phyloP scores from a whole-genome alignment of 2,113 vertebrate genomes.

The Pedetes capensis region DNA sequence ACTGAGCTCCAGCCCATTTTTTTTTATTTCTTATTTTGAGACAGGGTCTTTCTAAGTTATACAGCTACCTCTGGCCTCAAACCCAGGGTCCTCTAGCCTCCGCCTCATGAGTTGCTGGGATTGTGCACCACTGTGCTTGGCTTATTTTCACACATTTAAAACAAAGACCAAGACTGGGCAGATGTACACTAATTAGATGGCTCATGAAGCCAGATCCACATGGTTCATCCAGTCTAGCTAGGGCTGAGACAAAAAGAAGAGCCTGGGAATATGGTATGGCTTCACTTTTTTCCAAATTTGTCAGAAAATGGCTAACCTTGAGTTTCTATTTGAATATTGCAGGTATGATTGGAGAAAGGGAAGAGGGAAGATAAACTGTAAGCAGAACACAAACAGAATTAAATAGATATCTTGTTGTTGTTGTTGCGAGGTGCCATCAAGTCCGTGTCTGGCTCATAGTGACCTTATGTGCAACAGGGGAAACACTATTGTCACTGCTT shows the following conservation, averaged over 20 bases:
- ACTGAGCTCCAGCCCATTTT: too few species aligned
- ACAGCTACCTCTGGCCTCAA: too few species aligned
- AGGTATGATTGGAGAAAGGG: not conserved
- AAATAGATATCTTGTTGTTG: not conserved
- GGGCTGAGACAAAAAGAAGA: not conserved
- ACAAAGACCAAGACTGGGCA: not conserved
- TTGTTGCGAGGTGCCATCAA: too few species aligned
- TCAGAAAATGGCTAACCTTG: slow-evolving; percentile 12
- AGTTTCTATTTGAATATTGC: not conserved
- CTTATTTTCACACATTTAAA: not conserved
- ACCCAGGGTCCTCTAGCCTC: too few species aligned
- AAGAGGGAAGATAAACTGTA: not conserved
- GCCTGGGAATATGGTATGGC: not conserved
- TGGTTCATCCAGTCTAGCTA: not conserved
- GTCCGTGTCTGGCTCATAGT: too few species aligned
- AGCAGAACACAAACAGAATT: not conserved
- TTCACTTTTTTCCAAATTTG: not conserved
- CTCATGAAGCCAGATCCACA: not conserved
- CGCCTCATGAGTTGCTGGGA: too few species aligned
- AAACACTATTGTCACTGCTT: too few species aligned
- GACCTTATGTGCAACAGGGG: too few species aligned
- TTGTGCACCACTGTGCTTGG: too few species aligned
- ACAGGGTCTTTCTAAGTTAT: too few species aligned
- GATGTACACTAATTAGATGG: slow-evolving; percentile 1
- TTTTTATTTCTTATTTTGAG: too few species aligned